Percentiles rank a stretch among this genome's conserved stretches.
phyloP scores from a whole-genome alignment of 2,888 invertebrate genomes.

The Gortyna flavago region DNA sequence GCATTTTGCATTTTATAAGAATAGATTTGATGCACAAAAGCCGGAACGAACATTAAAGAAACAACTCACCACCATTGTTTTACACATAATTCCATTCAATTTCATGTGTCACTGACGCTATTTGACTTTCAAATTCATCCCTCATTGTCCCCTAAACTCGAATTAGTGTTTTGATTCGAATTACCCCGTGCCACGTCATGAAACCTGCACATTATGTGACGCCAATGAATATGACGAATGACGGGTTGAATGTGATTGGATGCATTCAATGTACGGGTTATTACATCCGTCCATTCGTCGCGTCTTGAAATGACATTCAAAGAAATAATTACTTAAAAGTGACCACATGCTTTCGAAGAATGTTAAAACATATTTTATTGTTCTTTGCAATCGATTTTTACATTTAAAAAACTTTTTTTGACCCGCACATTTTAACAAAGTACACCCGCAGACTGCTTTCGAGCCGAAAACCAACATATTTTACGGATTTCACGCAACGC shows the following conservation, averaged over 20 bases:
- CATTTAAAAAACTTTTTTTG: constrained; percentile 7
- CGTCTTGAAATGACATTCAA: constrained; percentile 38
- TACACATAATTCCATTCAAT: constrained; percentile 77
- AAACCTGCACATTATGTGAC: constrained; percentile 43
- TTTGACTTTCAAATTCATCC: constrained; percentile 85
- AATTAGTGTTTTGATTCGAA: constrained; percentile 70
- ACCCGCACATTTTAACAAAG: constrained; percentile 16
- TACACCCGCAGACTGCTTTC: neutral
- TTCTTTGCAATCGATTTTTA: constrained; percentile 26
- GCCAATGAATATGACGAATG: constrained; percentile 34
- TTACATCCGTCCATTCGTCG: constrained; percentile 50
- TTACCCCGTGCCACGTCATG: constrained; percentile 60
- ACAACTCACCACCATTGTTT: constrained; percentile 69
- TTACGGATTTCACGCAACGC: constrained; percentile 26
- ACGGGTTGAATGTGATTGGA: constrained; percentile 25
- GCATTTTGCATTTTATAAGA: constrained; percentile 54
- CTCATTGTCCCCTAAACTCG: constrained; percentile 74
- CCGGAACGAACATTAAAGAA: constrained; percentile 66
- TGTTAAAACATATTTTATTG: constrained; percentile 15
- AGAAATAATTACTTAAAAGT: constrained; percentile 33
- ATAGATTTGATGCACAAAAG: constrained; percentile 59
- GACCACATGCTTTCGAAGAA: constrained; percentile 19
- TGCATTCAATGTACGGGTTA: constrained; percentile 47
- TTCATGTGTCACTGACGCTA: constrained; percentile 80
- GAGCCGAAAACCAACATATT: constrained; percentile 3